Evolutionary conservation across 2,113 vertebrate genomes (phyloP).

Genomic region (Spea multiplicata): DNA sequence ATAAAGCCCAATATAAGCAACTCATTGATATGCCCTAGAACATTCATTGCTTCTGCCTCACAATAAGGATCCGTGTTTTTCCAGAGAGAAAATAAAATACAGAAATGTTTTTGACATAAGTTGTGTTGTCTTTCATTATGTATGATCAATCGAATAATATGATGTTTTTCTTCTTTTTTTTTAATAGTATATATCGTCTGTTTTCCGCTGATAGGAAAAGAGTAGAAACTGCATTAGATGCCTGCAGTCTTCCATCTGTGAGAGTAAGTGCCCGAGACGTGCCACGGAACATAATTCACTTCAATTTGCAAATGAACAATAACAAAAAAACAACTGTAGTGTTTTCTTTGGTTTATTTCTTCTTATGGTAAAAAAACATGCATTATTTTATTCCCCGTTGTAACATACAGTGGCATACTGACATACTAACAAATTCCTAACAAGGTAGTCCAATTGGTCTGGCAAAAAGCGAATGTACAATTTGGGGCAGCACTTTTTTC

Average conservation of each 20-base stretch:
- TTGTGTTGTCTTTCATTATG: neutral
- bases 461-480: no score
- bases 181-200: conserved; percentile 85
- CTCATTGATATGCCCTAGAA: no score
- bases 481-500: no score
- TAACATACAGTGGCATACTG: no score
- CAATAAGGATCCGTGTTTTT: no score
- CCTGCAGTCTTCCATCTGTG: conserved; percentile 89
- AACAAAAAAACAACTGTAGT: neutral
- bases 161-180: conserved; percentile 21
- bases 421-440: no score
- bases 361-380: neutral
- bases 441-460: no score
- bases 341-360: neutral
- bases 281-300: neutral
- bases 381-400: neutral
- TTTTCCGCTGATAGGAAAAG: conserved; percentile 93
- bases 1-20: no score
- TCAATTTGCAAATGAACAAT: neutral
- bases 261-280: conserved; percentile 73
- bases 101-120: no score
- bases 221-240: conserved; percentile 89
- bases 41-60: no score
- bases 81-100: no score
- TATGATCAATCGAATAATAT: neutral